A percentile compares a stretch with the other conserved stretches of the same genome.
Evolutionary conservation across 2,888 invertebrate species (phyloP).

Genomic region (Harpalus rubripes): DNA sequence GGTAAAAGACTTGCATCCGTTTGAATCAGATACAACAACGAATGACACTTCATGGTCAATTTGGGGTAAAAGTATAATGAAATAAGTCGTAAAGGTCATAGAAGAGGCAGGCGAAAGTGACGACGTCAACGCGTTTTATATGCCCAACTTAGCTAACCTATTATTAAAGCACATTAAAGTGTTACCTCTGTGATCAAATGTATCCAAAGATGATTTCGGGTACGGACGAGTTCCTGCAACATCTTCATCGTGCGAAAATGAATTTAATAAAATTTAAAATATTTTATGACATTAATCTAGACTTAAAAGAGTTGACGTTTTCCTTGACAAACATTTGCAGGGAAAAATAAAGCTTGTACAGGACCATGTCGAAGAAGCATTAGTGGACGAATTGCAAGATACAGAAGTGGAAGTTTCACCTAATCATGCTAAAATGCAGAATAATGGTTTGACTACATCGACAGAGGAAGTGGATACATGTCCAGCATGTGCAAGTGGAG

Average conservation of each 20-base stretch:
- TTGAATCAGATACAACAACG: neutral
- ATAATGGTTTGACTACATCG: too few species aligned
- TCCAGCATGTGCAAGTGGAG: conserved; percentile 20
- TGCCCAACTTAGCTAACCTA: too few species aligned
- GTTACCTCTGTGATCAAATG: neutral
- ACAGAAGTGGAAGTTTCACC: neutral
- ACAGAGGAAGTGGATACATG: neutral
- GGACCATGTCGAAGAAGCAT: neutral
- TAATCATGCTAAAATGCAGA: neutral
- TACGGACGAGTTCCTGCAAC: conserved; percentile 19
- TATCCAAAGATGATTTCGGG: neutral
- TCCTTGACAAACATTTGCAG: conserved; percentile 52
- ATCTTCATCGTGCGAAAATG: conserved; percentile 40
- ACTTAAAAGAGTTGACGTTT: neutral
- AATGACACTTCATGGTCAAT: too few species aligned
- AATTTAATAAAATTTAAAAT: conserved; percentile 45
- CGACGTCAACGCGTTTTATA: too few species aligned
- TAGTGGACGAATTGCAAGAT: neutral
- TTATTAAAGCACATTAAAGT: neutral
- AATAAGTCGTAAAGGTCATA: too few species aligned
- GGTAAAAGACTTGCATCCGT: too few species aligned
- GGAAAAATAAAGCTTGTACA: conserved; percentile 13
- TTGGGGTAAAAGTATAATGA: too few species aligned
- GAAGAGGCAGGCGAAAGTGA: too few species aligned
- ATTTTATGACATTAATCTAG: conserved; percentile 11